phyloP scores from a whole-genome alignment of 2,113 vertebrate species.

The Pongo pygmaeus region DNA sequence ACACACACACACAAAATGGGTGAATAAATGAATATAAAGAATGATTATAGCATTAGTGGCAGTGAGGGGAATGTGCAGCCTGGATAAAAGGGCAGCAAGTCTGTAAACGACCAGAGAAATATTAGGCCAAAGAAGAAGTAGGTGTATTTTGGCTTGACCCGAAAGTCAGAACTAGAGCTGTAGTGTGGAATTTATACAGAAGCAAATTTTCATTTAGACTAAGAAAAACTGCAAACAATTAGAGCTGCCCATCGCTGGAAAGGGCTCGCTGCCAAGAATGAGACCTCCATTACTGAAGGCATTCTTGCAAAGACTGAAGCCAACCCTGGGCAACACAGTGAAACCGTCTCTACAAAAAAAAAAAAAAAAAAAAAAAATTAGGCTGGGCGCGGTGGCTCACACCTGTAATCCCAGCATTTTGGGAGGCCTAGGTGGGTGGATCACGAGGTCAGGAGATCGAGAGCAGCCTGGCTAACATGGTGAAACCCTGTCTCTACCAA shows the following conservation, averaged over 20 bases:
- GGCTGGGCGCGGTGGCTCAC: no score
- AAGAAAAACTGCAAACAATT: slow-evolving; percentile 31
- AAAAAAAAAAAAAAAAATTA: no score
- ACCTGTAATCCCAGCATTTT: no score
- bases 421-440: no score
- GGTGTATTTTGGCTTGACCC: slow-evolving; percentile 38
- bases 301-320: fast-evolving
- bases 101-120: slow-evolving; percentile 55
- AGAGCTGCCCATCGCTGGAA: not conserved
- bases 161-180: not conserved
- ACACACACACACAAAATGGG: no score
- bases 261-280: not conserved
- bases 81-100: not conserved
- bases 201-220: slow-evolving; percentile 45
- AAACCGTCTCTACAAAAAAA: no score
- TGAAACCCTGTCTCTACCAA: no score
- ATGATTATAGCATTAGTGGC: not conserved
- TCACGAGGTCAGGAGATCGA: no score
- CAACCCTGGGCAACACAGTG: no score
- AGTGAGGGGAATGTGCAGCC: not conserved
- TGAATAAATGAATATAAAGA: slow-evolving; percentile 1
- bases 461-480: no score
- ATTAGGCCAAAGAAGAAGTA: not conserved
- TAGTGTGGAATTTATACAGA: slow-evolving; percentile 55
- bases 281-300: fast-evolving